Percentiles rank a stretch among this genome's conserved stretches.
phyloP scores from a whole-genome alignment of 2,797 vertebrate genomes.

The Pangasius krempfi region DNA sequence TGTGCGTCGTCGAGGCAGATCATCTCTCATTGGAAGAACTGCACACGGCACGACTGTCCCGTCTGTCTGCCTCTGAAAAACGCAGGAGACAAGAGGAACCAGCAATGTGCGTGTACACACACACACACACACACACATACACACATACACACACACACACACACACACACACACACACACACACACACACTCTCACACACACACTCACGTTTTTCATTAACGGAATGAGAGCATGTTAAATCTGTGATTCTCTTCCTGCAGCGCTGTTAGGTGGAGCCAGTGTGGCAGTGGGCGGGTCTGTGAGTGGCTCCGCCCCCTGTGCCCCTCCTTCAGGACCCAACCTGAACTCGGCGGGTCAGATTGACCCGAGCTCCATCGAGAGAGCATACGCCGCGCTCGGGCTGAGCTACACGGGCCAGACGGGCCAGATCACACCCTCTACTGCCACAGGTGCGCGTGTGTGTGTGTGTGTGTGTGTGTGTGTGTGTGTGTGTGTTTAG shows the following conservation, averaged over 20 bases:
- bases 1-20: constrained; percentile 98
- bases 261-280: constrained; percentile 88
- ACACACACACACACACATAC: neutral
- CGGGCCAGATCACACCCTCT: constrained; percentile 80
- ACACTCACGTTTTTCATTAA: neutral
- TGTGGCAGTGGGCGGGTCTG: constrained; percentile 82
- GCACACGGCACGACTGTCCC: constrained; percentile 75
- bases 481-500: constrained; percentile 60
- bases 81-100: constrained; percentile 96
- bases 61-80: constrained; percentile 97
- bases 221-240: neutral
- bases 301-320: constrained; percentile 81
- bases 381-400: constrained; percentile 95
- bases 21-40: constrained; percentile 99
- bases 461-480: neutral
- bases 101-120: constrained; percentile 85
- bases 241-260: constrained; percentile 59
- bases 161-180: neutral
- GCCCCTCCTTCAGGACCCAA: constrained; percentile 85
- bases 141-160: constrained; percentile 27
- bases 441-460: constrained; percentile 62
- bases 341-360: constrained; percentile 90
- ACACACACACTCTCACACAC: constrained; percentile 31
- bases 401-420: constrained; percentile 94
- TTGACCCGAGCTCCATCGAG: constrained; percentile 97